A percentile compares a stretch with the other conserved stretches of the same genome.
Conservation (phyloP, 1,140 invertebrate genomes). For the Aleiodes sp. region DNA sequence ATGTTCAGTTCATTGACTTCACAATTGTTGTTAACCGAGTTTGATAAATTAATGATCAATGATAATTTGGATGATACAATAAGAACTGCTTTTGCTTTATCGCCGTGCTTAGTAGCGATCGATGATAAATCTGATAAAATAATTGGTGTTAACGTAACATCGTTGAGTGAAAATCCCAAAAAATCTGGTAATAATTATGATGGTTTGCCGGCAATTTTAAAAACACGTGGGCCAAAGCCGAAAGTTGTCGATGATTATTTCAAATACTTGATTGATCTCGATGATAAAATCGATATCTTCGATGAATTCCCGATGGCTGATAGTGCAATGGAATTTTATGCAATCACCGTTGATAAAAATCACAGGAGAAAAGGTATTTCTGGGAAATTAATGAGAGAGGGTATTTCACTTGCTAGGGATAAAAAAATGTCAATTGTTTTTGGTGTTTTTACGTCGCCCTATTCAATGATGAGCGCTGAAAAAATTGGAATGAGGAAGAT, state of each 20-base stretch:
- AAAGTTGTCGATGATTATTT: slow-evolving; percentile 31
- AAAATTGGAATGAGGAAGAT: slow-evolving; percentile 35
- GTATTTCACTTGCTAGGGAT: slow-evolving; percentile 24
- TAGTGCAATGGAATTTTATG: slow-evolving; percentile 41
- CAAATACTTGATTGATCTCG: slow-evolving; percentile 34
- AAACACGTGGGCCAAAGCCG: not conserved
- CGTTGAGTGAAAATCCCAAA: slow-evolving; percentile 34
- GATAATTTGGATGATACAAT: slow-evolving; percentile 33
- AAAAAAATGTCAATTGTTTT: slow-evolving; percentile 38
- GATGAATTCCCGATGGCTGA: slow-evolving; percentile 13
- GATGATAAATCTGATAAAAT: slow-evolving; percentile 23
- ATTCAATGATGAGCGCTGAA: slow-evolving; percentile 38
- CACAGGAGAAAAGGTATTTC: slow-evolving; percentile 38
- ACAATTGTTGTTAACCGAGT: not conserved
- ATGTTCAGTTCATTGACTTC: slow-evolving; percentile 32
- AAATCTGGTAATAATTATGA: not conserved
- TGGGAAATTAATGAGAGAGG: slow-evolving; percentile 19
- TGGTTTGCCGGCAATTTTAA: slow-evolving; percentile 19
- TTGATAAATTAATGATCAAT: slow-evolving; percentile 1
- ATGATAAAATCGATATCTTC: slow-evolving; percentile 29
- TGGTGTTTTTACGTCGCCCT: slow-evolving; percentile 42
- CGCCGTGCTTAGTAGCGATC: slow-evolving; percentile 31
- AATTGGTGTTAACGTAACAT: slow-evolving; percentile 35
- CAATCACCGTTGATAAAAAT: slow-evolving; percentile 37
- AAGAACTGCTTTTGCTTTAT: slow-evolving; percentile 17